These are phyloP conservation scores for Clarias macrocephalus DNA, from an alignment of 2,113 vertebrate species.

Conservation along the genomic window DNA sequence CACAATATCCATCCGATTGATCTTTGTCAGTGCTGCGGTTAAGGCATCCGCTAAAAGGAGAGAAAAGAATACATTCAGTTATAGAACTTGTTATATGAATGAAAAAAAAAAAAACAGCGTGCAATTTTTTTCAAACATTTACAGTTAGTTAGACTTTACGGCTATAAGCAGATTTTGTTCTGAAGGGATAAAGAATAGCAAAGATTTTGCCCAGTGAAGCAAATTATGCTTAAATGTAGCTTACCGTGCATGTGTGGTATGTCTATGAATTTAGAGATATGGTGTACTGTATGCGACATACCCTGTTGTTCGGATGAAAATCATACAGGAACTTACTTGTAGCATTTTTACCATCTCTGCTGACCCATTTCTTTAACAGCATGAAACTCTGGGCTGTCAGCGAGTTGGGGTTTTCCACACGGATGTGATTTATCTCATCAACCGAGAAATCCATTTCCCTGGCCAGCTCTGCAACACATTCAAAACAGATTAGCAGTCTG, in stretches of 20 bases:
- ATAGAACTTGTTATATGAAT: background rate
- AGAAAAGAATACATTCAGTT: constrained; percentile 42
- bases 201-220: background rate
- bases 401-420: constrained; percentile 98
- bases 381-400: constrained; percentile 98
- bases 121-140: background rate
- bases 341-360: constrained; percentile 96
- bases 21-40: constrained; percentile 96
- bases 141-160: background rate
- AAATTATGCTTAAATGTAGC: too few species aligned
- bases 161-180: background rate
- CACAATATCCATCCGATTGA: constrained; percentile 99
- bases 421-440: constrained; percentile 97
- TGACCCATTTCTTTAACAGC: constrained; percentile 98
- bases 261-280: background rate
- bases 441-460: constrained; percentile 98
- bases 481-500: constrained; percentile 64
- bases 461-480: constrained; percentile 88
- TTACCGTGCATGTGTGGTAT: background rate
- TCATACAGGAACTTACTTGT: constrained; percentile 87
- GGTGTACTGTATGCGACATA: constrained; percentile 10
- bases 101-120: background rate
- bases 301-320: constrained; percentile 39
- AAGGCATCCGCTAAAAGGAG: constrained; percentile 91
- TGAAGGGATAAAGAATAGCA: background rate